Evolutionary conservation across 2,888 invertebrate species (phyloP).

Genomic region (Brachyptera risi): DNA sequence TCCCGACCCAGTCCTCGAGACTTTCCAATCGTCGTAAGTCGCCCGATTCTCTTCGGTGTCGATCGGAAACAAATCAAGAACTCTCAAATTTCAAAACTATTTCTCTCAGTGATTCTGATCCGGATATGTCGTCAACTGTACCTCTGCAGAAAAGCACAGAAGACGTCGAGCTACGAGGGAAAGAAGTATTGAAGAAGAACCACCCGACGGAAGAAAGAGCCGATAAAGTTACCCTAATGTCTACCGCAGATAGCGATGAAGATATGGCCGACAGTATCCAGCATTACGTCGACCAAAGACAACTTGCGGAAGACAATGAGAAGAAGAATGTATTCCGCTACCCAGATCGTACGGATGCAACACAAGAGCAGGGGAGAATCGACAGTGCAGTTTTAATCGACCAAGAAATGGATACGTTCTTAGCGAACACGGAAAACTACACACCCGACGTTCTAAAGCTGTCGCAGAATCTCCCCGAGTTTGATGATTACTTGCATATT

Average conservation of each 20-base stretch:
- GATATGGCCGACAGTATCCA: background rate
- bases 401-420: background rate
- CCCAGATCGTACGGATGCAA: background rate
- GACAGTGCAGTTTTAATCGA: background rate
- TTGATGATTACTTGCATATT: constrained; percentile 37
- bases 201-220: background rate
- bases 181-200: background rate
- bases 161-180: too few relatives aligned
- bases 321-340: background rate
- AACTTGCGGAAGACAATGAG: too few relatives aligned
- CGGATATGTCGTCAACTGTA: too few relatives aligned
- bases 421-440: background rate
- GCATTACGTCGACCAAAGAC: too few relatives aligned
- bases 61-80: background rate
- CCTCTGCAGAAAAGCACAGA: too few relatives aligned
- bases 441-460: constrained; percentile 1
- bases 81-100: background rate
- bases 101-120: constrained; percentile 4
- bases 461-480: constrained; percentile 26
- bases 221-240: background rate
- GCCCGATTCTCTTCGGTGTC: too few relatives aligned
- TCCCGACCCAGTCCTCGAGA: too few relatives aligned
- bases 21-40: background rate
- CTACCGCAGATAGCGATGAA: background rate
- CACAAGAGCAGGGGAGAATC: too few relatives aligned